Base-by-base conservation (phyloP, 2,888 invertebrate genomes). In the Isoperla grammatica region DNA sequence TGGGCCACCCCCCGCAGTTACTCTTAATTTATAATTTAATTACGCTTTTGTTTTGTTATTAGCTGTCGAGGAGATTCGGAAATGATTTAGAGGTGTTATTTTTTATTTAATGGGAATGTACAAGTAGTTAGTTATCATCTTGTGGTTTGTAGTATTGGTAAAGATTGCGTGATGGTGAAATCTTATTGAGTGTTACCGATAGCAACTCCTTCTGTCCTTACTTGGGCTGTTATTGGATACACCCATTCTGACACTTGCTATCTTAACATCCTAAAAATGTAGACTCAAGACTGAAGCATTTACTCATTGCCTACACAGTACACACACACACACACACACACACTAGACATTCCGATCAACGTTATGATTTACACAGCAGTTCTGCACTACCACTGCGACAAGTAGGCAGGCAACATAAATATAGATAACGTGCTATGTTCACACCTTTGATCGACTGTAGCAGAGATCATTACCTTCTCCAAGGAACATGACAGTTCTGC, bases 11-110 rank as follows among this genome's bases (percentile, higher is more conserved):
- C 53, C 53, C 46, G 9, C 11, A 6, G 53, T 39, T 39, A 17
- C 37, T 37, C 19, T 53, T 53, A 53, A 53, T 53, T 53, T 53
- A 53, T 53, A 53, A 53, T 53, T 53, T 53, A 53, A 53, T 53
- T 53, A 53, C 19, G 17, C 37, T 39, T 53, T 39, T 39, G 15
- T 23, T 29, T 29, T 29, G 29, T 40, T 40, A 40, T 40, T 40
- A 40, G 13, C 13, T 40, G n/a, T 40, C 42, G 42, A 12, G 13
- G 22, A 46, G 19, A 46, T 22, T 29, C 20, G 17, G 22, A 46
- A 46, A 50, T 53, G 39, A 53, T 53, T 53, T 53, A 53, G 39
- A 53, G 53, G 53, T 37, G 53, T 53, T 39, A 53, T 20, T 53
- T 53, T 53, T 53, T 11, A 15, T 13, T 17, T 53, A 37, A 53